Base-by-base conservation (phyloP, 1,140 invertebrate genomes). In the Papilio polytes region DNA sequence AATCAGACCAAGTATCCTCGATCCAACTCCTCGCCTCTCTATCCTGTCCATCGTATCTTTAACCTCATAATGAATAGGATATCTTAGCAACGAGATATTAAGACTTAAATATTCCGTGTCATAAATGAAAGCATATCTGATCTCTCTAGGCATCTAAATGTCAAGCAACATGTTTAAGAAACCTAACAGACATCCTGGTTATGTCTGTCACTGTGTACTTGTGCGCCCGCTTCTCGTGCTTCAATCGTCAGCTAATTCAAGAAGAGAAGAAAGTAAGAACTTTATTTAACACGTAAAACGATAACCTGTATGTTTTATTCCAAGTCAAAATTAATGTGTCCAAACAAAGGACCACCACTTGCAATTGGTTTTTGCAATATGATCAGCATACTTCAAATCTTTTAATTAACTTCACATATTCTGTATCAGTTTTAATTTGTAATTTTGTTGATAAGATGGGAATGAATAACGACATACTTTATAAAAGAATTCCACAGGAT, bases 211-310 rank as follows among this genome's bases (percentile, higher is more conserved):
- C 82, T 1, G 20, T 85, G 3, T 83, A 85, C 48, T n/a, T 85
- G 10, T 36, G 81, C 10, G 70, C 80, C 7, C 79, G 80, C 18
- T 85, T 85, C n/a, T 36, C 48, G 15, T 74, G 83, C 36, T 85
- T 85, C 59, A 83, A 85, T 46, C 74, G 79, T 13, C 20, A 81
- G 7, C 80, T 85, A 53, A 18, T 59, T 13, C 18, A 76, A 22
- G 80, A 72, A 26, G 74, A 80, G 46, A 73, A 74, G 46, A 66
- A 80, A 44, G 84, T 85, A 48, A 84, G 80, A 18, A 20, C 36
- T 73, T n/a, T 13, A 3, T 3, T 18, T 41, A 70, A 78, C n/a
- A n/a, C 1, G 36, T 44, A 3, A 20, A 63, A 3, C 77, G 18
- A 20, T 73, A 3, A 36, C 31, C 4, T 6, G 4, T 36, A 56